Conservation (phyloP, 1,140 invertebrate species). For the Drosophila yakuba region DNA sequence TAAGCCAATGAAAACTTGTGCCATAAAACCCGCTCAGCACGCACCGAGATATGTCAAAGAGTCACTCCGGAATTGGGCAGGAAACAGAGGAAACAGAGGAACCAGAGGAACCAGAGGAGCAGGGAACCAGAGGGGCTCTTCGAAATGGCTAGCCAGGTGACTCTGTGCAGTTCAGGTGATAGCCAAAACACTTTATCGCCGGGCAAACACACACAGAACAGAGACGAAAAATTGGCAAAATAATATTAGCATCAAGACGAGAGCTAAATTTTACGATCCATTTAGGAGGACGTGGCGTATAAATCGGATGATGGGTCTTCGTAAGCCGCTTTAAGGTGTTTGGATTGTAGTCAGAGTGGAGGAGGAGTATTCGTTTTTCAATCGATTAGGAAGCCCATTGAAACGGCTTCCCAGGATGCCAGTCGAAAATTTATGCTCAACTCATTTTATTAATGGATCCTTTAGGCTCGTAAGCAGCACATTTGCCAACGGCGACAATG, state of each 20-base stretch:
- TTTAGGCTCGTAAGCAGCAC: slow-evolving; percentile 29
- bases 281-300: slow-evolving; percentile 3
- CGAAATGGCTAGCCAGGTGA: neutral
- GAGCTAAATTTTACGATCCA: slow-evolving; percentile 41
- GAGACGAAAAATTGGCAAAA: slow-evolving; percentile 30
- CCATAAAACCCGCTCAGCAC: slow-evolving; percentile 65
- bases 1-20: slow-evolving; percentile 73
- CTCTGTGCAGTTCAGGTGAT: slow-evolving; percentile 34
- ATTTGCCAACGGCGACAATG: slow-evolving; percentile 45
- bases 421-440: slow-evolving; percentile 56
- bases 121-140: too few relatives aligned
- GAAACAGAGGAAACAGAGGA: too few relatives aligned
- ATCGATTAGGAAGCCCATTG: slow-evolving; percentile 35
- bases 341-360: slow-evolving; percentile 14
- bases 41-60: slow-evolving; percentile 44
- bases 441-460: slow-evolving; percentile 61
- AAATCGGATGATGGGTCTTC: slow-evolving; percentile 7
- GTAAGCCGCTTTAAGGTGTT: slow-evolving; percentile 40
- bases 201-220: slow-evolving; percentile 28
- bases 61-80: slow-evolving; percentile 25
- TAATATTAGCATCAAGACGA: slow-evolving; percentile 39
- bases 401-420: slow-evolving; percentile 16
- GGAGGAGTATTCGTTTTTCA: slow-evolving; percentile 56
- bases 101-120: too few relatives aligned
- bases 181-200: slow-evolving; percentile 55